Base-by-base conservation (phyloP, 2,888 invertebrate species). In the Neuroscelio doddi region DNA sequence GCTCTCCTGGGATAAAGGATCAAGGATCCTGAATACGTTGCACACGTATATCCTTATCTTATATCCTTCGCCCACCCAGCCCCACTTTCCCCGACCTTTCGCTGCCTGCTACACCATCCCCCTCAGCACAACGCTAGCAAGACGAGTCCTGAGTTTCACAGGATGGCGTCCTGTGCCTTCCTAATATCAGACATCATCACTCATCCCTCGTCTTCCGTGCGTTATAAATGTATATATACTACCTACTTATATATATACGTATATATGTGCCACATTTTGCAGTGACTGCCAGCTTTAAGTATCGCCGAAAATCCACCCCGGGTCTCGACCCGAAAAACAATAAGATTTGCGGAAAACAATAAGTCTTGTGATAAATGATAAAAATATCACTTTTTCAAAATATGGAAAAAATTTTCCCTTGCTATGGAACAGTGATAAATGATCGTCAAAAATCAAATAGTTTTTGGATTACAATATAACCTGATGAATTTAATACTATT, bases 161-260 rank as follows among this genome's bases (percentile, higher is more conserved):
- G 70, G 69, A 72, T 72, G 73, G 69, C 71, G 75, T 72, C 72
- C 71, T 71, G 66, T 63, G 69, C 70, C 69, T 63, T 76, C 77
- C 80, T 80, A 80, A 80, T 81, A 81, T 81, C 79, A 74, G 72
- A 68, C 77, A 79, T 79, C 80, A 79, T 80, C 78, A 76, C 75
- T 79, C 78, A 80, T 81, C 75, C 73, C 70, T 72, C 71, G 66
- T 26, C 55, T 50, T 53, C 44, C 58, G 46, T 51, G 42, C 45
- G 55, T 65, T 65, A 64, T 63, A 70, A 55, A 66, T 64, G 53
- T 64, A 69, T 45, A 51, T 64, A 56, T 61, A 67, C 62, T 58
- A 45, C 64, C 47, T 51, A 56, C 45, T 15, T 51, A 30, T 34
- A 49, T 16, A 1, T 53, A 52, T 45, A 46, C 27, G 51, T 16